Percentiles rank a stretch among this genome's conserved stretches.
Evolutionary conservation across 2,888 invertebrate genomes (phyloP).

Genomic region (Drosophila helvetica): DNA sequence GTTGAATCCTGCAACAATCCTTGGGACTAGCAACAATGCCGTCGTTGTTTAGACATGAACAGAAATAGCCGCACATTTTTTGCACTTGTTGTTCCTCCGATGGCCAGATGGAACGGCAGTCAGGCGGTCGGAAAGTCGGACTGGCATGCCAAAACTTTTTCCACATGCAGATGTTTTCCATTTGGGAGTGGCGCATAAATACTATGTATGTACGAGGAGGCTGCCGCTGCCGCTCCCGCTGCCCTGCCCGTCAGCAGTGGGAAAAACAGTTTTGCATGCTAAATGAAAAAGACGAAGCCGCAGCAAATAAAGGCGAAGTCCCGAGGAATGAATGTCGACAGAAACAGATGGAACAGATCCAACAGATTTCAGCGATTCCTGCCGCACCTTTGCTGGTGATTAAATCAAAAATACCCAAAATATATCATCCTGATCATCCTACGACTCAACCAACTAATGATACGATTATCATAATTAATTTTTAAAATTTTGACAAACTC

Average conservation of each 20-base stretch:
- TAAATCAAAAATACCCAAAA: too few species aligned
- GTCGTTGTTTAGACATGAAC: conserved; percentile 46
- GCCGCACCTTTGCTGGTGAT: too few species aligned
- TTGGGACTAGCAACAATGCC: conserved; percentile 31
- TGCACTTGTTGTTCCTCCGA: conserved; percentile 11
- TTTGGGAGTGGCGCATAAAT: conserved; percentile 31
- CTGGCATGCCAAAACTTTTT: conserved; percentile 32
- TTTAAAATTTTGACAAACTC: too few species aligned
- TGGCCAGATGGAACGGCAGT: background rate
- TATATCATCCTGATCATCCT: too few species aligned
- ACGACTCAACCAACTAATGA: too few species aligned
- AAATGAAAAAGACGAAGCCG: conserved; percentile 46
- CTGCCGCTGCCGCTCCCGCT: conserved; percentile 5
- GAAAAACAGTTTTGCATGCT: conserved; percentile 55
- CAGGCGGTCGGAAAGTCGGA: background rate
- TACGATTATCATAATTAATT: too few species aligned
- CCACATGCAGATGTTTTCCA: conserved; percentile 50
- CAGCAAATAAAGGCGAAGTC: background rate
- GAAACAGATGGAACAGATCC: background rate
- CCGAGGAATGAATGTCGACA: background rate
- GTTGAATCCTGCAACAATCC: conserved; percentile 22
- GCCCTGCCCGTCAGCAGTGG: conserved; percentile 12
- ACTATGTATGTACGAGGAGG: conserved; percentile 14
- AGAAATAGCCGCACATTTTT: conserved; percentile 23
- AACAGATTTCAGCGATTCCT: background rate